These are phyloP conservation scores for Callyntrura sp. DNA, from an alignment of 2,888 invertebrate species.

Conservation along the genomic window DNA sequence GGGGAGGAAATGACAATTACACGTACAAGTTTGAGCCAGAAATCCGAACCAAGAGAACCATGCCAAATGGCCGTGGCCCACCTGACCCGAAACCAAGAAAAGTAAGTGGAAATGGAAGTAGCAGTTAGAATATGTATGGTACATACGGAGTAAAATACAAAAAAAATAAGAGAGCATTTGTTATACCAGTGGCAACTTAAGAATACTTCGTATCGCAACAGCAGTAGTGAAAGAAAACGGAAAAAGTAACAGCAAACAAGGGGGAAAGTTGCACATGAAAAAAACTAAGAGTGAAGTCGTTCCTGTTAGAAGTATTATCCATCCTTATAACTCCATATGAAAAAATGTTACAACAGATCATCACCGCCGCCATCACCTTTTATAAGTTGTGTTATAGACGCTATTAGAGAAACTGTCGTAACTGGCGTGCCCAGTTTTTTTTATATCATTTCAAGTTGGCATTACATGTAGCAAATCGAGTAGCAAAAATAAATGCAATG, in stretches of 20 bases:
- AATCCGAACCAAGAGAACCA: conserved; percentile 79
- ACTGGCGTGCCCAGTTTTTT: conserved; percentile 14
- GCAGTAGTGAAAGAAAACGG: background rate
- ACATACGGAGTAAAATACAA: background rate
- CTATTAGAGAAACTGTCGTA: background rate
- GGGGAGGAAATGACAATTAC: conserved; percentile 93
- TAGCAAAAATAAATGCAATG: conserved; percentile 45
- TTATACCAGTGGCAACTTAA: background rate
- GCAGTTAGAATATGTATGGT: background rate
- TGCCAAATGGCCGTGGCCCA: conserved; percentile 73
- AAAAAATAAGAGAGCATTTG: background rate
- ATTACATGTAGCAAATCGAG: conserved; percentile 33
- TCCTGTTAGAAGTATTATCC: background rate
- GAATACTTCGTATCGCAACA: background rate
- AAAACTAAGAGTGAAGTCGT: background rate
- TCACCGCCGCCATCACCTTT: background rate
- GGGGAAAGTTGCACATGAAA: conserved; percentile 34
- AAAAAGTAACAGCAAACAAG: conserved; percentile 57
- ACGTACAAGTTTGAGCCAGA: conserved; percentile 91
- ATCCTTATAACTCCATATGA: background rate
- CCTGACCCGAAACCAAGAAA: conserved; percentile 76
- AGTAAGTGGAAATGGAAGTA: conserved; percentile 60
- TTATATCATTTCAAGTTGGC: conserved; percentile 19
- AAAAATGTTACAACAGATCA: background rate
- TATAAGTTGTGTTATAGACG: background rate